Evolutionary conservation across 2,888 invertebrate genomes (phyloP), one percentile per base, ranked within the genome.

Genomic region (Masnerella sp.): DNA sequence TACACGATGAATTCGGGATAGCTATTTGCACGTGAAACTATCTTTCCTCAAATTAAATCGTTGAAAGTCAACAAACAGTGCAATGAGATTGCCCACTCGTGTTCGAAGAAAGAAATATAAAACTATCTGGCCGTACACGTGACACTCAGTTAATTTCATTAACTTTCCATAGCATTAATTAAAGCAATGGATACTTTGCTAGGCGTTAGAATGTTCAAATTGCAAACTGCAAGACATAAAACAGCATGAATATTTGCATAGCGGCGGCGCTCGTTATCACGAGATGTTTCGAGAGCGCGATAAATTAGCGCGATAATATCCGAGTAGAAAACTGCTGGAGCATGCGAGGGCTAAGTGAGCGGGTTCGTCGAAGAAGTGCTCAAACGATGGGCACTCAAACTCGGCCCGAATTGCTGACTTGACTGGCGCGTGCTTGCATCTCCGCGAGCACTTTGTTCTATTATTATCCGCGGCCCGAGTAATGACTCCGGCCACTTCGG

Each of bases 201-300:
- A 42, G 62, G 58, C 52, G 71, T 22, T 52, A 43, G 45, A 64
- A 62, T 54, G 47, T 43, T 47, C 70, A 62, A 62, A 40, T 62
- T 58, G 43, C 42, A 43, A 64, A 64, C 30, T 32, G 45, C 43
- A 12, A 62, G 22, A 25, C 64, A 52, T 64, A 68, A 64, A 58
- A 64, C 38, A 59, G 56, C 36, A 14, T 43, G 22, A 36, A 43
- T 72, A 75, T 75, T 75, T 72, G 72, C 68, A 65, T 49, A 68
- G 59, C 43, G 18, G 56, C 43, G 61, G 32, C 32, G 51, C 54
- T 71, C 65, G 71, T 75, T 75, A 75, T 72, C 71, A 61, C 54
- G 69, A 69, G 68, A 75, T 65, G 69, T 68, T 75, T 75, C 72
- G 68, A 75, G 72, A 72, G 65, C 43, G 59, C 71, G 75, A 75